phyloP scores from a whole-genome alignment of 2,113 vertebrate species.

The Lophotis ruficrista region DNA sequence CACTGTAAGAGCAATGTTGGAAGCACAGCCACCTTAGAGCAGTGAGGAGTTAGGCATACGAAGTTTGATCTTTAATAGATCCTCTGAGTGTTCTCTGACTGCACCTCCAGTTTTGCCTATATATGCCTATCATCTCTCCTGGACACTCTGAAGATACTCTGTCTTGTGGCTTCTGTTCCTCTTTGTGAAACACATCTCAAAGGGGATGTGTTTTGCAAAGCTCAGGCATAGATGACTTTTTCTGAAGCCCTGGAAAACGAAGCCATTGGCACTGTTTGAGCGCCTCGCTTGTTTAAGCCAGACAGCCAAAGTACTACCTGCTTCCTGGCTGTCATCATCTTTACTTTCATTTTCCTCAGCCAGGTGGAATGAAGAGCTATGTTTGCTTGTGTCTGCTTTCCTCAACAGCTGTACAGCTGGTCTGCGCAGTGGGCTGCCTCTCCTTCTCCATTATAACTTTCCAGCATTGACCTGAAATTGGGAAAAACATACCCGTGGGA shows the following conservation, averaged over 20 bases:
- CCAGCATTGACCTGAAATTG: neutral
- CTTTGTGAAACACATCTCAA: neutral
- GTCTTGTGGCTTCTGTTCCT: neutral
- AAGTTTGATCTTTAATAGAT: neutral
- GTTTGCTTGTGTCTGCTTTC: neutral
- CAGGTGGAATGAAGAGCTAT: neutral
- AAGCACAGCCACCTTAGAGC: neutral
- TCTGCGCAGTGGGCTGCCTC: neutral
- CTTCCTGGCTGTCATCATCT: neutral
- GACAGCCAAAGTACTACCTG: neutral
- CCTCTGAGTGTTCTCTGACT: neutral
- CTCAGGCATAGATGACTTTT: neutral
- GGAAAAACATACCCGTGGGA: neutral
- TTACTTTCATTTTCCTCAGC: neutral
- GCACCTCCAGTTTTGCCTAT: neutral
- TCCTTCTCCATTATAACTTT: neutral
- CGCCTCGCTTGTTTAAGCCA: neutral
- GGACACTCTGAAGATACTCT: neutral
- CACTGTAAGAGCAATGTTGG: neutral
- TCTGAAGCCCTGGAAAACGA: neutral
- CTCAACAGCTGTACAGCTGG: neutral
- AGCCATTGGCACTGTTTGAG: neutral
- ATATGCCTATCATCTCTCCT: neutral
- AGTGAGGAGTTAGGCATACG: accelerated
- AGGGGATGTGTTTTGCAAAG: neutral